Base-by-base conservation (phyloP, 2,797 vertebrate species). In the Enteromius afrohamiltoni region DNA sequence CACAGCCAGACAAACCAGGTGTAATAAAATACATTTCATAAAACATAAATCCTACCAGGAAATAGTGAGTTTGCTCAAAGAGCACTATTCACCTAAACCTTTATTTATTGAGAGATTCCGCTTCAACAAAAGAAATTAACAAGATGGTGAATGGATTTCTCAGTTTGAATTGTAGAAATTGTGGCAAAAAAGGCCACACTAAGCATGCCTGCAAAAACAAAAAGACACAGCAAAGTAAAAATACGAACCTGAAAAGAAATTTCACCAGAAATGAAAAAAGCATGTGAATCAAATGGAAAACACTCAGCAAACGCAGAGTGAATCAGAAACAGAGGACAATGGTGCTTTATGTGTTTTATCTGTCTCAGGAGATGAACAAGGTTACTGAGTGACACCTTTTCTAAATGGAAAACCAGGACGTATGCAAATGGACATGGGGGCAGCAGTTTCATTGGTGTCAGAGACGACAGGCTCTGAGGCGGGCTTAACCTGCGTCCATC, bases 141-240 rank as follows among this genome's bases (percentile, higher is more conserved):
- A 40, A 68, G 10, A 6, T 3, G 40, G 40, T 0, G 13, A 70
- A 70, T 70, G n/a, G 3, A 68, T 68, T 4, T 42, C 67, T 3
- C 65, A 68, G 8, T 69, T 42, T 3, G 67, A 64, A 51, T 40
- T 86, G 64, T 58, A 83, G 37, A 80, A 76, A 65, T 4, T 80
- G 62, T 55, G 60, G 40, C 6, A 83, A 70, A 7, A 81, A 73
- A 29, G 77, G 82, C 4, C 77, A 83, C 42, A 69, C 80, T 42
- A 82, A 86, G 42, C 7, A 13, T 21, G 68, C 75, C 23, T 67
- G 58, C 53, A 68, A 76, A 79, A 86, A 83, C 14, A 79, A 83
- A 82, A 79, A 65, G 37, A 26, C 37, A 47, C 31, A 19, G 9
- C 14, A 14, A 64, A 79, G 1, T 19, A 73, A 64, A 79, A 55